Evolutionary conservation across 2,113 vertebrate species (phyloP), one percentile per base, ranked within the genome.

Genomic region (Macquaria australasica): DNA sequence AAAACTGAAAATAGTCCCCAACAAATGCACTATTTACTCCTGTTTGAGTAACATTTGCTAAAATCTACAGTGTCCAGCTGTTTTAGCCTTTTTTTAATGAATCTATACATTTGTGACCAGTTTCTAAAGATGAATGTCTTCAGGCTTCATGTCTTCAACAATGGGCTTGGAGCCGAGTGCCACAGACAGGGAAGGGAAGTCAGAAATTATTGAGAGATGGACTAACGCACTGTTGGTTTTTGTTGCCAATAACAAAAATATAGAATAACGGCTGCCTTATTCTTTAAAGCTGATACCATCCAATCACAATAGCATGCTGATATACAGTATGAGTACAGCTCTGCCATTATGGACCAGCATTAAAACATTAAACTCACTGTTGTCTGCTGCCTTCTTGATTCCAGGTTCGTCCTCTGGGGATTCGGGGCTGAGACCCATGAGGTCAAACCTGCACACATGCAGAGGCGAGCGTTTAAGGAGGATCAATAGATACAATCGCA

Each of bases 351-450:
- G 3, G 18, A 23, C 28, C 48, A 14, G 68, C 45, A 5, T 18
- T 28, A 16, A 48, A 68, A 69, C 67, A 50, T 11, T 73, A 16
- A 53, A 81, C 84, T 86, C 95, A 99, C 98, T 98, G 94, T 95
- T 98, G 81, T 99, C 98, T 84, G 98, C 96, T 14, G 98, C 98
- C 94, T 96, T 98, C 96, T 99, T 99, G 91, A 99, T 99, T 68
- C 98, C 98, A 84, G 95, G 94, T 91, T 99, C 98, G 2, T 99
- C 98, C 90, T 99, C 98, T 0, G 96, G 97, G 14, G 96, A 95
- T 3, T 99, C 97, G 0, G 97, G 98, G 93, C 94, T 98, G 82
- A 99, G 92, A 1, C 98, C 98, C 96, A 97, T 98, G 88, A 99
- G 95, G 88, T 99, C 98, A 94, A 99, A 99, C 98, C 98, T 99